Percentiles rank a stretch among this genome's conserved stretches.
Evolutionary conservation across 2,797 vertebrate species (phyloP).

Genomic region (Setipinna tenuifilis): DNA sequence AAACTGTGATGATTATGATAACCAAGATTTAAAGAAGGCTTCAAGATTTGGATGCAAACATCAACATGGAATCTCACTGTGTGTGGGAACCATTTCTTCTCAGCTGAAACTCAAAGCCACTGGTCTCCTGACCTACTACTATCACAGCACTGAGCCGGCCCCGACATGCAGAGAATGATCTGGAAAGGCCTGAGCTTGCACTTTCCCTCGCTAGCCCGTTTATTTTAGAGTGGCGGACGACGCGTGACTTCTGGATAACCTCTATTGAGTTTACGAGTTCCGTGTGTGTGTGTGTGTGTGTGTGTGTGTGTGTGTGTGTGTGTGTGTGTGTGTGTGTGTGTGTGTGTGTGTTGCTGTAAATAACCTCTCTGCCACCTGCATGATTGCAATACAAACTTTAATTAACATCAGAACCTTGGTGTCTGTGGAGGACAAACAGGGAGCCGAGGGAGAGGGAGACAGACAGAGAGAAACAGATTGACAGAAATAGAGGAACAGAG

Average conservation of each 20-base stretch:
- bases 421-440: constrained; percentile 30
- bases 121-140: constrained; percentile 17
- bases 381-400: constrained; percentile 40
- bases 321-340: background rate
- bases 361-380: constrained; percentile 35
- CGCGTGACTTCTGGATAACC: constrained; percentile 35
- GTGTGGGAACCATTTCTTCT: background rate
- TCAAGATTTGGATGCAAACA: background rate
- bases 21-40: no score
- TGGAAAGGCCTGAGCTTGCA: constrained; percentile 18
- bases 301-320: background rate
- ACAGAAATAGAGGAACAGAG: background rate
- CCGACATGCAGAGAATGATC: background rate
- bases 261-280: constrained; percentile 5
- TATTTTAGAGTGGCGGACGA: constrained; percentile 14
- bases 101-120: constrained; percentile 1
- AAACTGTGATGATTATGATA: background rate
- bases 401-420: constrained; percentile 37
- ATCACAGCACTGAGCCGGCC: background rate
- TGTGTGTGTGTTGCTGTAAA: constrained; percentile 10
- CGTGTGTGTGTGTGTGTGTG: background rate
- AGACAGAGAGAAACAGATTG: background rate
- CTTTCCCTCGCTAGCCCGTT: background rate
- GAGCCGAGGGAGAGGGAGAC: background rate
- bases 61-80: background rate